Percentiles rank a stretch among this genome's conserved stretches.
Conservation (phyloP, 2,797 vertebrate species). For the Podarcis siculus region DNA sequence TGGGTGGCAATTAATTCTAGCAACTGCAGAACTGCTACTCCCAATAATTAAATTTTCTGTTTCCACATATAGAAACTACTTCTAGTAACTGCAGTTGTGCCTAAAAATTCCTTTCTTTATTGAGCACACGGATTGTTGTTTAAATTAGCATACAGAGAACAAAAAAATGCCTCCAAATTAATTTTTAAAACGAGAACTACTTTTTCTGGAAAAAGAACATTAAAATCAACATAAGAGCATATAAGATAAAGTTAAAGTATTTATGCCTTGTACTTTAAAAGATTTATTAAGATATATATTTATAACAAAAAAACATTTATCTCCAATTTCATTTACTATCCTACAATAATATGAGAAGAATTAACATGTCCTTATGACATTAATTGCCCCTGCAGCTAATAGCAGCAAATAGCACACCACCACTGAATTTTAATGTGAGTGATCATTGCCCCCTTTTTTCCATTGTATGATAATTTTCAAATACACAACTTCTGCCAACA, state of each 20-base stretch:
- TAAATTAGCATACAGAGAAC: neutral
- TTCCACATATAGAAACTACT: neutral
- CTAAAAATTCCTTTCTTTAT: neutral
- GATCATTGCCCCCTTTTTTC: neutral
- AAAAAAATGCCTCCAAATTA: neutral
- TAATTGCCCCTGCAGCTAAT: neutral
- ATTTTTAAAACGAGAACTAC: neutral
- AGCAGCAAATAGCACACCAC: neutral
- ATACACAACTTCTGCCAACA: neutral
- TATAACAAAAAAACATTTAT: neutral
- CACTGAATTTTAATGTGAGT: neutral
- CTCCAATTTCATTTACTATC: neutral
- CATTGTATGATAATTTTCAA: neutral
- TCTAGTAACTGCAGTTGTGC: too few relatives aligned
- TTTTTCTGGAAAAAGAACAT: too few relatives aligned
- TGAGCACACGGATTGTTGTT: neutral
- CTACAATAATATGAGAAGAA: neutral
- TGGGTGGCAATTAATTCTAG: neutral
- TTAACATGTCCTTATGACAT: neutral
- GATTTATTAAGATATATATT: neutral
- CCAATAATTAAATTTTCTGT: neutral
- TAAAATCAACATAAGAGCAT: neutral
- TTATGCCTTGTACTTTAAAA: neutral
- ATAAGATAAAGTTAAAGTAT: neutral
- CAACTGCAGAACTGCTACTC: neutral